Evolutionary conservation across 2,888 invertebrate species (phyloP).

Genomic region (Ormyrus pomaceus): DNA sequence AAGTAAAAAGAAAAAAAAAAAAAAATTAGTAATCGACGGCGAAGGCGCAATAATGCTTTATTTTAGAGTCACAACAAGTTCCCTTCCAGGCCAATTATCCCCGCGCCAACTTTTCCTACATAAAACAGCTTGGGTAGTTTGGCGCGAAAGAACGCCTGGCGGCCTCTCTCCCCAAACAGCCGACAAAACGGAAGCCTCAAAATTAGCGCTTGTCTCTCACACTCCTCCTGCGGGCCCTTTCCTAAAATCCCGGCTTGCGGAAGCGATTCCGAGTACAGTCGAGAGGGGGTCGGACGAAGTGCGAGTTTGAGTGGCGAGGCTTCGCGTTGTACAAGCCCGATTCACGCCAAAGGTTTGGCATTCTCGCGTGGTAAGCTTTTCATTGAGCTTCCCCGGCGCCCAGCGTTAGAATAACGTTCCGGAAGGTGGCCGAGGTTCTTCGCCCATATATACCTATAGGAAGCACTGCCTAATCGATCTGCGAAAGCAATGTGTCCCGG

Average conservation of each 20-base stretch:
- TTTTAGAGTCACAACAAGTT: no score
- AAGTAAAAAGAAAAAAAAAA: not conserved
- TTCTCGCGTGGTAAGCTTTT: constrained; percentile 48
- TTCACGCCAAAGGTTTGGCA: constrained; percentile 28
- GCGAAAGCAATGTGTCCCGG: constrained; percentile 59
- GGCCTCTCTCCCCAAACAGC: no score
- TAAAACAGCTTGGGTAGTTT: no score
- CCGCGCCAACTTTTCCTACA: no score
- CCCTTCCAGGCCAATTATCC: no score
- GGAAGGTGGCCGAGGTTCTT: not conserved
- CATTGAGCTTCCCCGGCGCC: not conserved
- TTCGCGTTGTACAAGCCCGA: constrained; percentile 40
- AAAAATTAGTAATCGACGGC: no score
- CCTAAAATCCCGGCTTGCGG: not conserved
- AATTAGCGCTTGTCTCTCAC: not conserved
- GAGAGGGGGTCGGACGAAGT: not conserved
- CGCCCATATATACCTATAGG: no score
- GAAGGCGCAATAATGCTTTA: no score
- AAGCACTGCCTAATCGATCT: constrained; percentile 52
- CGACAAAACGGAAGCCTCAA: constrained; percentile 11
- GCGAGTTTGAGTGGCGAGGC: constrained; percentile 21
- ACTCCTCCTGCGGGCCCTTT: not conserved
- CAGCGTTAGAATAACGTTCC: constrained; percentile 1
- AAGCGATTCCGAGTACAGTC: not conserved
- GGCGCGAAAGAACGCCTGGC: no score